Conservation (phyloP, 2,113 vertebrate genomes). For the Rhinoderma darwinii region DNA sequence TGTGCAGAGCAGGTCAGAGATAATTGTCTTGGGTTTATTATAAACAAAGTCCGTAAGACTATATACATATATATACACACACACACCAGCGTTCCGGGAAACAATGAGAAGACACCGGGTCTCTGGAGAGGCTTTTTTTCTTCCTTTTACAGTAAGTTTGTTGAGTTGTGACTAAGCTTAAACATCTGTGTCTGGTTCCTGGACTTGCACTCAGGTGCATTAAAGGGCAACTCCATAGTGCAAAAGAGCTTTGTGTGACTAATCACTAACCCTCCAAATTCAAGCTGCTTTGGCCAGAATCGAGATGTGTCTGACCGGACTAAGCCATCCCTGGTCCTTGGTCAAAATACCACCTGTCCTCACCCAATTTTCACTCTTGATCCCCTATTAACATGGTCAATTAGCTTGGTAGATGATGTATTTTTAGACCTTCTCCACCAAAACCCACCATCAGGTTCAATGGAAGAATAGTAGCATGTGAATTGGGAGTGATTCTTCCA, state of each 20-base stretch:
- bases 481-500: too few relatives aligned
- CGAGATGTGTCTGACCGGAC: too few relatives aligned
- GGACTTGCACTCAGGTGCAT: neutral
- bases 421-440: too few relatives aligned
- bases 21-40: conserved; percentile 26
- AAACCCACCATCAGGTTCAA: too few relatives aligned
- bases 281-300: too few relatives aligned
- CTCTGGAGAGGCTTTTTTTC: neutral
- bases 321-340: too few relatives aligned
- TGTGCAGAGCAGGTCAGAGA: neutral
- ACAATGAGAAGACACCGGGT: neutral
- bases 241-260: neutral
- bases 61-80: neutral
- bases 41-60: neutral
- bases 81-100: neutral
- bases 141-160: neutral
- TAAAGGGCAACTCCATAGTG: neutral
- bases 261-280: too few relatives aligned
- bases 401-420: too few relatives aligned
- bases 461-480: too few relatives aligned
- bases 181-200: neutral
- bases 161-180: neutral
- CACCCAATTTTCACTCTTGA: too few relatives aligned
- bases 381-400: too few relatives aligned
- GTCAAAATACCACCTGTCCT: too few relatives aligned